Base-by-base conservation (phyloP, 2,888 invertebrate genomes). In the Meloe dianella region DNA sequence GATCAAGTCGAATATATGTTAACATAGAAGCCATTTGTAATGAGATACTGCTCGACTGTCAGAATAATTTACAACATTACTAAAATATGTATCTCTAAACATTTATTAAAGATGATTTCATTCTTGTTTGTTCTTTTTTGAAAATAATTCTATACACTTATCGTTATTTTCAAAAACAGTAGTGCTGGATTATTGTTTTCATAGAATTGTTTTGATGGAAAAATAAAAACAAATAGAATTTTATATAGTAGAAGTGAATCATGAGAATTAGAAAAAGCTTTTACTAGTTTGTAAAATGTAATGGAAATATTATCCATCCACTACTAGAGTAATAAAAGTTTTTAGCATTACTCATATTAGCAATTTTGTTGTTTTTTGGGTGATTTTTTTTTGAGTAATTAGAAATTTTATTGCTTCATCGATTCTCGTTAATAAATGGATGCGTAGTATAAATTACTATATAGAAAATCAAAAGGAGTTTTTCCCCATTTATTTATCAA, bases 231-330 rank as follows among this genome's bases (percentile, higher is more conserved):
- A 47, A 47, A 47, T 47, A 47, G 9, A 47, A 47, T 20, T 47
- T 2, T 27, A 22, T 12, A 54, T 27, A n/a, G n/a, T n/a, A 54
- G 22, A 54, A 27, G 54, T 54, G 54, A 54, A 27, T 54, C 54
- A 54, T 54, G 54, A 54, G 54, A 54, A 54, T 54, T 54, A 24
- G 54, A 54, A 54, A 54, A 54, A 54, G 54, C 54, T 54, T 54
- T 54, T 54, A 54, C 27, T 54, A 54, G 54, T 54, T 54, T 54
- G 27, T 24, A 54, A 7, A 27, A 54, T 54, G 54, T 54, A 54
- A 54, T 54, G 27, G 54, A 54, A 24, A 27, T 54, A 54, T 54
- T 27, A 54, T 54, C 51, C 51, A 38, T n/a, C 20, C 9, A 47
- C 17, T 17, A 14, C 20, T 5, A 24, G 3, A 2, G 6, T 54